phyloP scores from a whole-genome alignment of 2,888 invertebrate species.

The Rutpela maculata region DNA sequence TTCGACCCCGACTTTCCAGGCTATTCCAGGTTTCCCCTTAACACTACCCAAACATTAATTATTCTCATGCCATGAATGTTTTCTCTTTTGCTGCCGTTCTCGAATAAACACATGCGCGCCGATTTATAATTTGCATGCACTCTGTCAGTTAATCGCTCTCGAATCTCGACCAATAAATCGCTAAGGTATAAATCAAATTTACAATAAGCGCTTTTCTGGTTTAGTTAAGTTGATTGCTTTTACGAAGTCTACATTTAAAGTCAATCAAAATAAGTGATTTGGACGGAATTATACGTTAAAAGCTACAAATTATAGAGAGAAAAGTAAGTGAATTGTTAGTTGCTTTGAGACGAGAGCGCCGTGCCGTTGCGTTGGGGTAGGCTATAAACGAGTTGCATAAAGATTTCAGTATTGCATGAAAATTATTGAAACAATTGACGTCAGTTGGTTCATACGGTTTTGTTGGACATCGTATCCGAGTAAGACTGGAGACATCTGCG shows the following conservation, averaged over 20 bases:
- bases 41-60: slow-evolving; percentile 71
- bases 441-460: slow-evolving; percentile 62
- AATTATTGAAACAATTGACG: slow-evolving; percentile 62
- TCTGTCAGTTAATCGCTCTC: slow-evolving; percentile 39
- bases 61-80: slow-evolving; percentile 69
- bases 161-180: slow-evolving; percentile 40
- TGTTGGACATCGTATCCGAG: slow-evolving; percentile 56
- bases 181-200: slow-evolving; percentile 46
- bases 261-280: slow-evolving; percentile 58
- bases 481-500: slow-evolving; percentile 68
- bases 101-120: slow-evolving; percentile 66
- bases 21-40: slow-evolving; percentile 63
- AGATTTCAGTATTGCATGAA: slow-evolving; percentile 47
- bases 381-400: slow-evolving; percentile 1
- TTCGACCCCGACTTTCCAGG: slow-evolving; percentile 48
- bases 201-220: slow-evolving; percentile 46
- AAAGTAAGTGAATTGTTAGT: slow-evolving; percentile 8
- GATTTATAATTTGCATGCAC: slow-evolving; percentile 42
- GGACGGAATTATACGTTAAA: slow-evolving; percentile 50
- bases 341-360: not conserved
- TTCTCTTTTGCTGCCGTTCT: slow-evolving; percentile 65
- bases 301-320: slow-evolving; percentile 44
- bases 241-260: slow-evolving; percentile 48
- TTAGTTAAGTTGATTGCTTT: slow-evolving; percentile 51
- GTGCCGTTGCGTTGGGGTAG: not conserved